Conservation (phyloP, 2,113 vertebrate species). For the Chloebia gouldiae region DNA sequence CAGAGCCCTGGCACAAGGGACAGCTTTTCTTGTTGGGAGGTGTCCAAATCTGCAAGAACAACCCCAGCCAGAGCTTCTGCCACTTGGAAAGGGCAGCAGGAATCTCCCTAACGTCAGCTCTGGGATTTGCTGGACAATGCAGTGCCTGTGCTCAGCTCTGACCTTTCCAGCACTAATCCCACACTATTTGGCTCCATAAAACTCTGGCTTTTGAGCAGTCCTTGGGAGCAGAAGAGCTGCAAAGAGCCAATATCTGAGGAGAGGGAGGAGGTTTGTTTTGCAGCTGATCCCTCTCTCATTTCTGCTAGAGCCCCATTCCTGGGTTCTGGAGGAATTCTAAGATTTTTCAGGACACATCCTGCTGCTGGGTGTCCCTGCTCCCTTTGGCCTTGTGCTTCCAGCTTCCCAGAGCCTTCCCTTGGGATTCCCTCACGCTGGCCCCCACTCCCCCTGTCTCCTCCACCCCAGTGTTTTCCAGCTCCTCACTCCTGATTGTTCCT, state of each 20-base stretch:
- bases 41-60: not conserved
- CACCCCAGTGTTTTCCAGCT: not conserved
- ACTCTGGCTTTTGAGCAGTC: not conserved
- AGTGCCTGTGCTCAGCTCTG: not conserved
- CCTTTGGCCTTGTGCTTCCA: not conserved
- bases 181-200: not conserved
- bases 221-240: not conserved
- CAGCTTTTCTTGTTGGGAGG: not conserved
- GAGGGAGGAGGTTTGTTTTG: not conserved
- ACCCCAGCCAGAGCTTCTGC: not conserved
- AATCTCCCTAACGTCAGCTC: not conserved
- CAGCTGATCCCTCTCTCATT: rapidly evolving
- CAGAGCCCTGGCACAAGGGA: not conserved
- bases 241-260: not conserved
- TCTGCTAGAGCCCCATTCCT: not conserved
- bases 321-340: rapidly evolving
- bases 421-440: rapidly evolving
- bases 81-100: not conserved
- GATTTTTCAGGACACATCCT: not conserved
- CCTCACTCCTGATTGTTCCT: not conserved
- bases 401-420: not conserved
- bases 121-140: not conserved
- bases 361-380: too few species aligned
- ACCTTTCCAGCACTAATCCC: not conserved
- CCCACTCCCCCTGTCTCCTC: not conserved